Conservation (phyloP, 1,140 invertebrate genomes). For the Halyomorpha halys region DNA sequence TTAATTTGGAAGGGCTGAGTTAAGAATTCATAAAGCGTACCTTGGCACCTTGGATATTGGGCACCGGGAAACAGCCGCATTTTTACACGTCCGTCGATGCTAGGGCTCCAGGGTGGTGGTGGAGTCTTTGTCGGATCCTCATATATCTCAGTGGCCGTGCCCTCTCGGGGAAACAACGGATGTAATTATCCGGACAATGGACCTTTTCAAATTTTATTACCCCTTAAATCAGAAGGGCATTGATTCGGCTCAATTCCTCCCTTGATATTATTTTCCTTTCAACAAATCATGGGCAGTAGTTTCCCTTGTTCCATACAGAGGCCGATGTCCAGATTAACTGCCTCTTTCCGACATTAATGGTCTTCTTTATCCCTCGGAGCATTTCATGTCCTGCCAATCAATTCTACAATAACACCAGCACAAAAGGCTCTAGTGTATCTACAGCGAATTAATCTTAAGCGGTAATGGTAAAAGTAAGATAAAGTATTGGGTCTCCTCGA, state of each 20-base stretch:
- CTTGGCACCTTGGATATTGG: constrained; percentile 10
- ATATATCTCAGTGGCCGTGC: not conserved
- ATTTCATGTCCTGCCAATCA: no score
- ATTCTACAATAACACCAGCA: no score
- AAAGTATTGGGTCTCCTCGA: no score
- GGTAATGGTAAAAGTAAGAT: no score
- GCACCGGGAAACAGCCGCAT: not conserved
- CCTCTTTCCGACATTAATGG: no score
- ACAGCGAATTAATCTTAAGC: no score
- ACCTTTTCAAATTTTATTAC: constrained; percentile 19
- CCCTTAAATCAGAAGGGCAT: constrained; percentile 13
- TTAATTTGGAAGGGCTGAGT: constrained; percentile 4
- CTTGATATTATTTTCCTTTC: constrained; percentile 8
- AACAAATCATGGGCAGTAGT: constrained; percentile 7
- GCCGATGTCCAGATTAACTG: no score
- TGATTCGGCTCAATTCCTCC: constrained; percentile 6
- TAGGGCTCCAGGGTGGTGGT: not conserved
- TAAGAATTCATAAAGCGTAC: constrained; percentile 19
- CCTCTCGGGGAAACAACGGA: constrained; percentile 3
- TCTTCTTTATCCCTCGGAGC: no score
- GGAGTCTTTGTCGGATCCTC: not conserved
- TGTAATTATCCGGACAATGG: constrained; percentile 16
- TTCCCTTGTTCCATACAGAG: not conserved
- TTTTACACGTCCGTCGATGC: constrained; percentile 6
- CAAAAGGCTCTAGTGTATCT: no score